Evolutionary conservation across 2,113 vertebrate genomes (phyloP), one percentile per base, ranked within the genome.

Genomic region (Pedionomus torquatus): DNA sequence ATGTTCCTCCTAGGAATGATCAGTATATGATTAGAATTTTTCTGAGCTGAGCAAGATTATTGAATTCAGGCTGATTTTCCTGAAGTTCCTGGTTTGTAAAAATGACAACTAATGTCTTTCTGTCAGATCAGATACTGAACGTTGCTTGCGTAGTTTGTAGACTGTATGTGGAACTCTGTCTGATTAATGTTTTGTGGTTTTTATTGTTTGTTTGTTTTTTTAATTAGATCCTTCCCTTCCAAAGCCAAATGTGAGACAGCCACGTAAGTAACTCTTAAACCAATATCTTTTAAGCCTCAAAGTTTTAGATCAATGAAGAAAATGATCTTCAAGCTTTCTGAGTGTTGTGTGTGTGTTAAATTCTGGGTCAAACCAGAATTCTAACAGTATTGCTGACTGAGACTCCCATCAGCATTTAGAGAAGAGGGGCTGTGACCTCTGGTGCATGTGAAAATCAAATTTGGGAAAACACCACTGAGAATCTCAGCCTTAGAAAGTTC

Each of bases 261-360:
- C 97, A 93, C 87, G 98, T 98, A 98, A 98, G 98, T 98, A 94
- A 93, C 90, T 75, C 30, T 69, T 87, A 28, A 64, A 79, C 33
- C 5, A 48, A 46, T 75, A 7, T 81, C 28, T 92, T 46, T 55
- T 64, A 87, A 69, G 12, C 25, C 30, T 90, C 57, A 72, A 78
- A 43, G 0, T 1, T 75, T 88, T 75, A 44, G 43, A 35, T 66
- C 61, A 75, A 30, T 75, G 28, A 58, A 64, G 37, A 85, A 87
- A 89, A 83, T n/a, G 10, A 26, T 71, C 13, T 25, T 89, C 33
- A 55, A 57, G 24, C 33, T 74, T 95, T 89, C 37, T 48, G 20
- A 63, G 28, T 35, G n/a, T 41, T 31, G 25, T 37, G 33, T 24
- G 20, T 43, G 9, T 83, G 13, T 90, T 30, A 30, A 87, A 80